Evolutionary conservation across 2,113 vertebrate species (phyloP), one percentile per base, ranked within the genome.

Genomic region (Probosciger aterrimus): DNA sequence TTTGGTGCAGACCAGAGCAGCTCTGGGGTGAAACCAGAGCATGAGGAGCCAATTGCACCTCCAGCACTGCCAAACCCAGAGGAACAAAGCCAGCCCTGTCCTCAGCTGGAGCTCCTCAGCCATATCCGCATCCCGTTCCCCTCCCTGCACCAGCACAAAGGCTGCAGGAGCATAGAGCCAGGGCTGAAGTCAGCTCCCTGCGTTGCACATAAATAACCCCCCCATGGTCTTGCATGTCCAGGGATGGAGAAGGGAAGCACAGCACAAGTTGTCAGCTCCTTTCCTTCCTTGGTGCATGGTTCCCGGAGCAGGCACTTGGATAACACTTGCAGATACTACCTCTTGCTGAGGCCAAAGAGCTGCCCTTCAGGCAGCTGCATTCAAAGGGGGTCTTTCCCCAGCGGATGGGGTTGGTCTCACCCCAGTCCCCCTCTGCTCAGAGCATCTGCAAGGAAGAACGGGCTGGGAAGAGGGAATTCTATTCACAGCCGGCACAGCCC

Each of bases 11-110:
- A 22, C 2, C 53, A 6, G 78, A 1, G 39, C 82, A 15, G 7
- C 31, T 90, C 3, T 0, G 44, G 44, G 67, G 18, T 18, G 53
- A 74, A 80, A 44, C 12, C 1, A 7, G 93, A 81, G 73, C 63
- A 3, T 31, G 41, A 41, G 46, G 88, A 90, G 91, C 22, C 6
- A 87, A 57, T 8, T 19, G 59, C 63, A 0, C n/a, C 70, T 74
- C 63, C 86, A 15, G 91, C 23, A 2, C 57, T 83, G 88, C 55
- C 88, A 67, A 39, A 59, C 23, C 50, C 4, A 2, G 13, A 4
- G 59, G 3, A 63, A 95, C 96, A 97, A 95, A 94, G 95, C 5
- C 88, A 79, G 82, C 82, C 87, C 82, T 96, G 95, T 94, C 20
- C 95, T 91, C 33, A 0, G 28, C 75, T 1, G 49, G 22, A 20